A percentile compares a stretch with the other conserved stretches of the same genome.
Evolutionary conservation across 2,888 invertebrate species (phyloP).

Genomic region (Tribolium freemani): DNA sequence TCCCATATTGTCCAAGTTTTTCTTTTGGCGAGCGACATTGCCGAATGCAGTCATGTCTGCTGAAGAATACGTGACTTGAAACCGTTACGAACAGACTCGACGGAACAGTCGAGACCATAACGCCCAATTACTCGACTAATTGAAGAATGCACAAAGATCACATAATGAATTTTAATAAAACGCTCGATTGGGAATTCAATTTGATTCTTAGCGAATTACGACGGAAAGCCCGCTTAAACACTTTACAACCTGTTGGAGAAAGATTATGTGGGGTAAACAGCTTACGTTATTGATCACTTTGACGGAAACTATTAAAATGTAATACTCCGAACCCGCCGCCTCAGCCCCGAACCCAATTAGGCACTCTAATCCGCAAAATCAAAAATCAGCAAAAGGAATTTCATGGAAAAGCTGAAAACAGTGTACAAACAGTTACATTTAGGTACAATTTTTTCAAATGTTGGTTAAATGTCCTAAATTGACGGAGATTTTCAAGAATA

Average conservation of each 20-base stretch:
- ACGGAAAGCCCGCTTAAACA: slow-evolving; percentile 19
- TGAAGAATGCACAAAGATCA: slow-evolving; percentile 53
- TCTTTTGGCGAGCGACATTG: slow-evolving; percentile 13
- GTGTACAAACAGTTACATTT: too few relatives aligned
- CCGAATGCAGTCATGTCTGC: slow-evolving; percentile 31
- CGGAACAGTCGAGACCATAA: slow-evolving; percentile 49
- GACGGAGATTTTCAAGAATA: too few relatives aligned
- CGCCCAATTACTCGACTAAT: slow-evolving; percentile 56
- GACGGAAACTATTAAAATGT: slow-evolving; percentile 38
- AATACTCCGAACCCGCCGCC: slow-evolving; percentile 11
- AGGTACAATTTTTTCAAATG: too few relatives aligned
- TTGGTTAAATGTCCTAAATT: too few relatives aligned
- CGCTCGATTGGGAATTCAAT: slow-evolving; percentile 55
- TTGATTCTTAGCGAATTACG: slow-evolving; percentile 32
- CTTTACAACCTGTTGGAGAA: slow-evolving; percentile 37
- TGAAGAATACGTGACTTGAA: slow-evolving; percentile 50
- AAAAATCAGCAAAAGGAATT: too few relatives aligned
- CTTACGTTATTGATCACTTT: slow-evolving; percentile 36
- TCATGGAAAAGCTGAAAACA: too few relatives aligned
- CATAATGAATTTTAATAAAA: slow-evolving; percentile 59
- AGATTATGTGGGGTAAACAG: slow-evolving; percentile 33
- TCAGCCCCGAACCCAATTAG: slow-evolving; percentile 9
- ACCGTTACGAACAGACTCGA: slow-evolving; percentile 27
- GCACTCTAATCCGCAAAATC: not conserved
- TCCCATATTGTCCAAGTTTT: slow-evolving; percentile 38